These are phyloP conservation scores for Stylophora pistillata DNA, from an alignment of 64 coral and sea anemone species.

Conservation along the genomic window DNA sequence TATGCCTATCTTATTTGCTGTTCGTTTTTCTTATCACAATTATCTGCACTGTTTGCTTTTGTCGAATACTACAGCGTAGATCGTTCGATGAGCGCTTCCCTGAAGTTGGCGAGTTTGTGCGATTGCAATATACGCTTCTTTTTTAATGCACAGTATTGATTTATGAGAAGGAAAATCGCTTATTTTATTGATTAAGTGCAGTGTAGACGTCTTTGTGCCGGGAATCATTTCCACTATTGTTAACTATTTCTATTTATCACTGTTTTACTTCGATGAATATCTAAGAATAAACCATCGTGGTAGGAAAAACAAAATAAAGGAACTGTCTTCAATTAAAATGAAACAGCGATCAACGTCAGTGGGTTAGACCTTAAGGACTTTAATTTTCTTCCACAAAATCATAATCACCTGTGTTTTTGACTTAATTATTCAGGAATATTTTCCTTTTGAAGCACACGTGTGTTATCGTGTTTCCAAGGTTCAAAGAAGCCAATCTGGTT, in stretches of 20 bases:
- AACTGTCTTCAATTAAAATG: conserved; percentile 27
- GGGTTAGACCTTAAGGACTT: neutral
- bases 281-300: conserved; percentile 27
- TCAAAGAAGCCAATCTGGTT: conserved; percentile 47
- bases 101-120: neutral
- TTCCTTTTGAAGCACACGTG: conserved; percentile 42
- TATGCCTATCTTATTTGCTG: neutral
- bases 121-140: neutral
- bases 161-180: conserved; percentile 47
- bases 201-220: conserved; percentile 17
- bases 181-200: conserved; percentile 46
- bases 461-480: conserved; percentile 8
- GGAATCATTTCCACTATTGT: conserved; percentile 16
- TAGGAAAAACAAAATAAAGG: conserved; percentile 3
- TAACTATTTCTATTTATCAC: conserved; percentile 55
- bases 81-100: no score
- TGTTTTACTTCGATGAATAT: neutral
- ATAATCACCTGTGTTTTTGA: conserved; percentile 29
- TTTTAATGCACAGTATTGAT: conserved; percentile 16
- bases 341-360: conserved; percentile 12
- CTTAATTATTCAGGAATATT: conserved; percentile 27
- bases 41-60: conserved; percentile 1
- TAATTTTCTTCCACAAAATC: neutral
- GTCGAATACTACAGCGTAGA: neutral
- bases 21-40: neutral